Percentiles rank a stretch among this genome's conserved stretches.
phyloP scores from a whole-genome alignment of 2,888 invertebrate genomes.

The Cerastis rubricosa region DNA sequence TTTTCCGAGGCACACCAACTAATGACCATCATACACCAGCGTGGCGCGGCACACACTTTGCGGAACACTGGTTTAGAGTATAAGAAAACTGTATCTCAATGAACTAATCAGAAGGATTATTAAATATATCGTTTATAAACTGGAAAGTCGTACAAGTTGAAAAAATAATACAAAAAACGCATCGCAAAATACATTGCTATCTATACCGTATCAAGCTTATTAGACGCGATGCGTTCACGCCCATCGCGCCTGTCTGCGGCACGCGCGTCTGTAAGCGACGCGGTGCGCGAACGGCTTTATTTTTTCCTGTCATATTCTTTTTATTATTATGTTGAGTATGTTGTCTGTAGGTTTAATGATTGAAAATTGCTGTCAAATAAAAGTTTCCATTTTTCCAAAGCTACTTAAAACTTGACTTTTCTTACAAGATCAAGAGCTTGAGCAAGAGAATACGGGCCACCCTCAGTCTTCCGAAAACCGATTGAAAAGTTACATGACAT shows the following conservation, averaged over 20 bases:
- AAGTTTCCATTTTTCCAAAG: neutral
- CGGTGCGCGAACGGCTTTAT: slow-evolving; percentile 50
- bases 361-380: neutral
- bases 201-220: slow-evolving; percentile 41
- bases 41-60: too few species aligned
- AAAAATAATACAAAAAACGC: neutral
- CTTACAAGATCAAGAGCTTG: neutral
- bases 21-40: too few species aligned
- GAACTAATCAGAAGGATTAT: too few species aligned
- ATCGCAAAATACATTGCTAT: neutral
- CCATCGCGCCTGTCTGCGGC: slow-evolving; percentile 49
- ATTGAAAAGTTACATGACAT: neutral
- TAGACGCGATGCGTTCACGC: slow-evolving; percentile 53
- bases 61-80: neutral
- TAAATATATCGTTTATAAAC: neutral
- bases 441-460: too few species aligned
- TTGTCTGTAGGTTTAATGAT: neutral
- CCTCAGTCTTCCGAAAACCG: neutral
- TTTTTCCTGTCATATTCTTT: slow-evolving; percentile 24
- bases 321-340: slow-evolving; percentile 23
- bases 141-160: neutral
- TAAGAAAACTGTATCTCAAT: too few species aligned
- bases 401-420: neutral
- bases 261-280: slow-evolving; percentile 60
- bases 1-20: too few species aligned